Conservation (phyloP, 2,797 vertebrate species). For the Sylvia borin region DNA sequence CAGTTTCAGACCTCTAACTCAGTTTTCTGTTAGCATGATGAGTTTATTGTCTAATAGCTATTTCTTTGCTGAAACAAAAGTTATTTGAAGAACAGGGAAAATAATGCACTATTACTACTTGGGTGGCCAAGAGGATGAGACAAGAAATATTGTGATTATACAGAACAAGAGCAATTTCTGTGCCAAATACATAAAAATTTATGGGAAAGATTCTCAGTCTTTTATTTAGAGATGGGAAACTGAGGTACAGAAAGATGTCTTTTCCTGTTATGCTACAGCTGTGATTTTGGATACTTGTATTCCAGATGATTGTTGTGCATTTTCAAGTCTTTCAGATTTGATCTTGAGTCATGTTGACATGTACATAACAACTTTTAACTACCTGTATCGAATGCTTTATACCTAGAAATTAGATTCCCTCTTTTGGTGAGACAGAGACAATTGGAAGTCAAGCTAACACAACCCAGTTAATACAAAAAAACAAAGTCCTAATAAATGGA, state of each 20-base stretch:
- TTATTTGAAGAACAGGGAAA: constrained; percentile 29
- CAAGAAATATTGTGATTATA: not conserved
- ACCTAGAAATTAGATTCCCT: not conserved
- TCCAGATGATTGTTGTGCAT: not conserved
- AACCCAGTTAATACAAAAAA: not conserved
- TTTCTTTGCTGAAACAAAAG: constrained; percentile 40
- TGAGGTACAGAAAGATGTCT: not conserved
- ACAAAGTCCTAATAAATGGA: not conserved
- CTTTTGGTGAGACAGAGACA: not conserved
- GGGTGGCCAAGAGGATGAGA: not conserved
- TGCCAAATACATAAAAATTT: not conserved
- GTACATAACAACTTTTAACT: not conserved
- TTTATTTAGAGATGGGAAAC: not conserved
- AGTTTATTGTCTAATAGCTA: not conserved
- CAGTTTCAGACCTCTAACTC: constrained; percentile 33
- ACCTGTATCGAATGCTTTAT: not conserved
- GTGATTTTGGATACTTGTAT: not conserved
- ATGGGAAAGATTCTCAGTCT: not conserved
- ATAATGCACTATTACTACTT: not conserved
- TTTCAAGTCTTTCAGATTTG: not conserved
- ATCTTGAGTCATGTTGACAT: not conserved
- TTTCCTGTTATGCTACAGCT: not conserved
- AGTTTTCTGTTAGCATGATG: not conserved
- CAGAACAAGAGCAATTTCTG: not conserved
- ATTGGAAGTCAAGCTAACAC: not conserved